These are phyloP conservation scores for Melospiza georgiana DNA, from an alignment of 2,113 vertebrate species.

Conservation along the genomic window DNA sequence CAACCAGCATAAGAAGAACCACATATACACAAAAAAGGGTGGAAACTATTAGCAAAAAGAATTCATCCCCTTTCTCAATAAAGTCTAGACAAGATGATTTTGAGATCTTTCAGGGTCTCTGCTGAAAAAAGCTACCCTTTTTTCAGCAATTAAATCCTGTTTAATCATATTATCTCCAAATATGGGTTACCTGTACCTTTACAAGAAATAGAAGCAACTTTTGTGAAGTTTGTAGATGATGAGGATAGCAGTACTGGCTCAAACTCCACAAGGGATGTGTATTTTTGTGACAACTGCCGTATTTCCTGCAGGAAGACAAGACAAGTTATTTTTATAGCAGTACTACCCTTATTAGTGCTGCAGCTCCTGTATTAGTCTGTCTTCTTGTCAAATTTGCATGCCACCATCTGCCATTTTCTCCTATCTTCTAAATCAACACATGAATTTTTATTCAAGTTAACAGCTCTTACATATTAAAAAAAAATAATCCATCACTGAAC, in stretches of 20 bases:
- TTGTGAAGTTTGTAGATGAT: slow-evolving; percentile 86
- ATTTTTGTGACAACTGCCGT: slow-evolving; percentile 79
- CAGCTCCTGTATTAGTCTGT: neutral
- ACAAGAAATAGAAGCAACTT: slow-evolving; percentile 87
- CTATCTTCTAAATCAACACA: neutral
- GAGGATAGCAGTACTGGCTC: slow-evolving; percentile 82
- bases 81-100: neutral
- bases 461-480: neutral
- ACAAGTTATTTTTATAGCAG: neutral
- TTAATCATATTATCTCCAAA: neutral
- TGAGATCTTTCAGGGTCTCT: neutral
- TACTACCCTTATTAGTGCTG: neutral
- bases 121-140: neutral
- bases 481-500: neutral
- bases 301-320: slow-evolving; percentile 79
- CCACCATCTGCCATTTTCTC: neutral
- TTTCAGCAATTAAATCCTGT: neutral
- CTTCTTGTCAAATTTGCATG: neutral
- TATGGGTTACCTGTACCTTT: slow-evolving; percentile 74
- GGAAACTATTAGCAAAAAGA: neutral
- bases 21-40: neutral
- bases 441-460: neutral
- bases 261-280: slow-evolving; percentile 77
- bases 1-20: neutral
- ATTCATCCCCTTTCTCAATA: neutral